Base-by-base conservation (phyloP, 2,888 invertebrate species). In the Gari tellinella region DNA sequence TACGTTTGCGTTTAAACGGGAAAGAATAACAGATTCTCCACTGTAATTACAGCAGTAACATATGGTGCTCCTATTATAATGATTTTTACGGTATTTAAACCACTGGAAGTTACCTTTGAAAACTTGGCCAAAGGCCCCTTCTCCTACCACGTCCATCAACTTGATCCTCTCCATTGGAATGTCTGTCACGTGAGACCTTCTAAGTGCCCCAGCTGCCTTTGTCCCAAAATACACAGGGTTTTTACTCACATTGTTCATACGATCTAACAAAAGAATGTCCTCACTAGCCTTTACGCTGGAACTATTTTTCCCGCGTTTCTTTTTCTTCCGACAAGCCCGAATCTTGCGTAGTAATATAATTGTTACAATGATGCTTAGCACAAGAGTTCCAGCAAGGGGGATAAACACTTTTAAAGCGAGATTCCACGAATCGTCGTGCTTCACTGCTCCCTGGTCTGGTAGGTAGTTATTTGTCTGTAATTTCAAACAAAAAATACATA, bases 101-200 rank as follows among this genome's bases (percentile, higher is more conserved):
- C n/a, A n/a, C n/a, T n/a, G n/a, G n/a, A n/a, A 31, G 10, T 85
- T 91, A 96, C 97, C 97, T 95, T 95, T 96, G 89, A 94, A 96
- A 49, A 97, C 97, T 93, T 96, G 96, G 37, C 97, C 97, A 87
- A 96, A 97, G 88, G 96, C 96, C 0, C 97, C 97, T 90, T 97
- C 96, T 1, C 97, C 97, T 58, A 97, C 95, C 88, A 96, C 96
- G 85, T 95, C 94, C 4, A 95, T 91, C n/a, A 92, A 80, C 14
- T 94, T 93, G 25, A 97, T 93, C 2, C 94, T 94, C 72, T 95
- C 95, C 56, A 84, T 69, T 0, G 88, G 86, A 58, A 92, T 90
- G 60, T 85, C 83, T 14, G 72, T 78, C 17, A 87, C 73, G 8
- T 60, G 26, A 38, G 79, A 63, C 52, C 77, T 72, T 41, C 84